Conservation (phyloP, 2,797 vertebrate species). For the Hozukius guyotensis region DNA sequence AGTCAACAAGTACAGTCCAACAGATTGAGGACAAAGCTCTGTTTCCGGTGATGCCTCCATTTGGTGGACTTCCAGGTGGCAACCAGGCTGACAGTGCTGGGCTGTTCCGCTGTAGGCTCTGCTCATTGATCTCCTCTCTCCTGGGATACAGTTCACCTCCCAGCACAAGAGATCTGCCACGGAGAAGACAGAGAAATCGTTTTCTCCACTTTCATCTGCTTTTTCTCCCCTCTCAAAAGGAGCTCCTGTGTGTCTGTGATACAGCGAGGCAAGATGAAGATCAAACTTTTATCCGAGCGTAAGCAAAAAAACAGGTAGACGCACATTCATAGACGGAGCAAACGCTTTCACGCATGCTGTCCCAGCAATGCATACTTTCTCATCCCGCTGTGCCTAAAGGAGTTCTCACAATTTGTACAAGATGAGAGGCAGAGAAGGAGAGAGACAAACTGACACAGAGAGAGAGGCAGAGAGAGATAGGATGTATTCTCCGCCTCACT, state of each 20-base stretch:
- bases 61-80: conserved; percentile 55
- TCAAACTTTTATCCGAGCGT: conserved; percentile 52
- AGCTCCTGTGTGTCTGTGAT: conserved; percentile 35
- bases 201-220: conserved; percentile 40
- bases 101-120: conserved; percentile 50
- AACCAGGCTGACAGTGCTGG: conserved; percentile 17
- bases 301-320: conserved; percentile 41
- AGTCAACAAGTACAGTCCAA: conserved; percentile 31
- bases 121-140: conserved; percentile 55
- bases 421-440: conserved; percentile 64
- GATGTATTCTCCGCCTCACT: conserved; percentile 65
- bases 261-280: conserved; percentile 40
- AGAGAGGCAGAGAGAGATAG: conserved; percentile 33
- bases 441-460: conserved; percentile 45
- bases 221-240: conserved; percentile 18
- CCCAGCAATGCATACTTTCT: conserved; percentile 52
- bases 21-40: conserved; percentile 45
- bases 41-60: conserved; percentile 36
- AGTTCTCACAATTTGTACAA: conserved; percentile 71
- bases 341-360: conserved; percentile 46
- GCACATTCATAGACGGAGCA: conserved; percentile 43
- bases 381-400: conserved; percentile 67
- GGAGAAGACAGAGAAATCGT: conserved; percentile 40
- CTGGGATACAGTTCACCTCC: conserved; percentile 43
- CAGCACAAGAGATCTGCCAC: conserved; percentile 26